These are phyloP conservation scores for Andinoacara biseriatus DNA, from an alignment of 2,113 vertebrate genomes.

Conservation along the genomic window DNA sequence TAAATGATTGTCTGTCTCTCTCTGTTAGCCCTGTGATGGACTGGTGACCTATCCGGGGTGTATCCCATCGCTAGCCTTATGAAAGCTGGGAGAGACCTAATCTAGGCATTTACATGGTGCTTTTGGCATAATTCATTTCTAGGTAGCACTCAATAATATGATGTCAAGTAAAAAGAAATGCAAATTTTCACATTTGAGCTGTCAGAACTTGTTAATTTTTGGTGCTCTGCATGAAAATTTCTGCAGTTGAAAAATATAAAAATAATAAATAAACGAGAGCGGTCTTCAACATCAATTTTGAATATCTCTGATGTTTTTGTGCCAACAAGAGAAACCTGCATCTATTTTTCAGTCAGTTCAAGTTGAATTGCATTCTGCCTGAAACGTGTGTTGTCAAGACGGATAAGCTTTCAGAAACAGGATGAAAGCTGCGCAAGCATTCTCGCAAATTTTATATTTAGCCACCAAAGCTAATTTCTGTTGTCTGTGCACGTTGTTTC, in stretches of 20 bases:
- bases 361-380: conserved; percentile 39
- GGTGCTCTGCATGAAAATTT: background rate
- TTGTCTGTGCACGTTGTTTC: conserved; percentile 36
- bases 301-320: conserved; percentile 11
- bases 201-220: background rate
- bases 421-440: conserved; percentile 34
- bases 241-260: background rate
- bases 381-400: conserved; percentile 18
- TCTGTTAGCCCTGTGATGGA: background rate
- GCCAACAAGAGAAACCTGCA: conserved; percentile 13
- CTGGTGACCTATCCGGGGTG: background rate
- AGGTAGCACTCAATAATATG: background rate
- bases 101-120: background rate
- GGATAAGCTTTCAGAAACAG: conserved; percentile 23
- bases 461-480: conserved; percentile 48
- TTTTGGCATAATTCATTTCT: background rate
- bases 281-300: background rate
- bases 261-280: background rate
- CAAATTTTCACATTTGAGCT: background rate
- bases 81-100: background rate
- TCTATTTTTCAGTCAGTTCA: conserved; percentile 50
- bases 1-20: background rate
- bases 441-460: conserved; percentile 33
- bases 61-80: background rate
- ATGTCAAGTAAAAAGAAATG: no score